Conservation (phyloP, 2,888 invertebrate species). For the Euspilapteryx auroguttella region DNA sequence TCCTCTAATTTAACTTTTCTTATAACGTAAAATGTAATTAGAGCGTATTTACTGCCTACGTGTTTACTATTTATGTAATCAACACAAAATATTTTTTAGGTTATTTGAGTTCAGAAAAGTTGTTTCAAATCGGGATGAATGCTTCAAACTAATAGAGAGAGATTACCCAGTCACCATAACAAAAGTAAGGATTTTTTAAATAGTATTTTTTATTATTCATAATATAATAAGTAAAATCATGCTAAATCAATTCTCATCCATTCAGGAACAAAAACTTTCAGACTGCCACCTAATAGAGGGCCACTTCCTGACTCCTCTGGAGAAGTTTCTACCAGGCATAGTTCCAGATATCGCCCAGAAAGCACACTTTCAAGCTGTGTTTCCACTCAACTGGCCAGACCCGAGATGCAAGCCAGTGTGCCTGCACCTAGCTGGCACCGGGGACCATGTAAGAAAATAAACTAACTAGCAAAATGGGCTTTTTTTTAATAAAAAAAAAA, state of each 20-base stretch:
- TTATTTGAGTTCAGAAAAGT: slow-evolving; percentile 89
- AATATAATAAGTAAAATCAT: background rate
- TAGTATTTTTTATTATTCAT: background rate
- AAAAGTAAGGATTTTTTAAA: slow-evolving; percentile 60
- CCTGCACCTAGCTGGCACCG: slow-evolving; percentile 95
- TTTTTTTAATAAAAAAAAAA: too few relatives aligned
- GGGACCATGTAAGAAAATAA: slow-evolving; percentile 89
- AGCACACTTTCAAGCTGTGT: slow-evolving; percentile 78
- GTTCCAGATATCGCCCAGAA: slow-evolving; percentile 81
- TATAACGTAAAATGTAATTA: background rate
- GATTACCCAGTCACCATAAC: slow-evolving; percentile 87
- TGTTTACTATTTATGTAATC: slow-evolving; percentile 6
- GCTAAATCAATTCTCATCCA: background rate
- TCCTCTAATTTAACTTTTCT: slow-evolving; percentile 4
- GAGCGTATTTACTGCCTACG: background rate
- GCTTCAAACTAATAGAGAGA: slow-evolving; percentile 76
- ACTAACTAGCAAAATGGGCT: too few relatives aligned
- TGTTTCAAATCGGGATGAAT: slow-evolving; percentile 80
- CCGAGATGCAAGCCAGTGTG: slow-evolving; percentile 79
- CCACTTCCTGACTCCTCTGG: slow-evolving; percentile 84
- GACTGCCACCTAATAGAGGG: slow-evolving; percentile 83
- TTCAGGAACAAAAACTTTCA: slow-evolving; percentile 71
- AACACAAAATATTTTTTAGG: slow-evolving; percentile 56
- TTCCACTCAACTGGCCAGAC: slow-evolving; percentile 80
- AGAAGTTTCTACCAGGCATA: slow-evolving; percentile 79